These are phyloP conservation scores for Triops cancriformis DNA, from an alignment of 1,140 invertebrate species.

Conservation along the genomic window DNA sequence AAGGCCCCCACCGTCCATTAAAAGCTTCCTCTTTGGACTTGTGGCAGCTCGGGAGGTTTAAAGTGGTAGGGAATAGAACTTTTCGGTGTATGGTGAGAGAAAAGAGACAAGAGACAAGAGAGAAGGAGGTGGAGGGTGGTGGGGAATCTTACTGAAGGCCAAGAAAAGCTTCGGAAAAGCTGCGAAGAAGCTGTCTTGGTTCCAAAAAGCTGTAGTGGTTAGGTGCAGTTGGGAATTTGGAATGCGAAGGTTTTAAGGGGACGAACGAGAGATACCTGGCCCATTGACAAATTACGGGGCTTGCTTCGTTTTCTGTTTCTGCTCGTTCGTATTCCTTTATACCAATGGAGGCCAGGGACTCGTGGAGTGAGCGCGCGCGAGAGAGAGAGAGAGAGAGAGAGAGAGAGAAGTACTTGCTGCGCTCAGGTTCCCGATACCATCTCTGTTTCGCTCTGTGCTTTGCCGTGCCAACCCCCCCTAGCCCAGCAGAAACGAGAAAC, in stretches of 20 bases:
- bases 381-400: no score
- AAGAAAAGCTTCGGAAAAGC: neutral
- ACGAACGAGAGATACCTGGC: conserved; percentile 4
- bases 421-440: conserved; percentile 4
- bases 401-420: neutral
- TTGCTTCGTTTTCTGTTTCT: neutral
- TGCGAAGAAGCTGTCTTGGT: neutral
- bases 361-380: neutral
- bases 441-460: neutral
- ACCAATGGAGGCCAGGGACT: conserved; percentile 8
- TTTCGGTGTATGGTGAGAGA: neutral
- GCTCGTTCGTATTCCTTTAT: neutral
- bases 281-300: conserved; percentile 12
- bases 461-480: neutral
- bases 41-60: neutral
- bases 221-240: conserved; percentile 9
- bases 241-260: conserved; percentile 1
- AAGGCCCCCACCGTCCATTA: neutral
- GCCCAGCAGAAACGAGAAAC: neutral
- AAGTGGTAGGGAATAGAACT: conserved; percentile 1
- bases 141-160: neutral
- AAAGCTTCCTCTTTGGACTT: conserved; percentile 9
- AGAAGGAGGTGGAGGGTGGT: no score
- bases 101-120: no score
- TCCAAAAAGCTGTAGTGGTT: neutral